Base-by-base conservation (phyloP, 2,113 vertebrate species). In the Isichthys henryi region DNA sequence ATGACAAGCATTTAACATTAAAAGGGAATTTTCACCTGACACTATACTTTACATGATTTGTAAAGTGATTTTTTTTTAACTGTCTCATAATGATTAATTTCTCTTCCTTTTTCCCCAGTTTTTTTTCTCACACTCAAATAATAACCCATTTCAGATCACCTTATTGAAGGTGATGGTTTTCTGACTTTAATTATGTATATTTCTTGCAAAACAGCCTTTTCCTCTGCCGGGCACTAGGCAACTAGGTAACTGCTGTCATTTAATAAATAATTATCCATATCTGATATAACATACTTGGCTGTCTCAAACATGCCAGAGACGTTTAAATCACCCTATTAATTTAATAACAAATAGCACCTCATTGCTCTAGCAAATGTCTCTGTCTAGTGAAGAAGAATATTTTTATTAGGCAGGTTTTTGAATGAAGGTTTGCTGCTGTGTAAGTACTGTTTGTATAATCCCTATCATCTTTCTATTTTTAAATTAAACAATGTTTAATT, bases 1-100 rank as follows among this genome's bases (percentile, higher is more conserved):
- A 46, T 82, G 70, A 52, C 88, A 80, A 80, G 70, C 45, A 88
- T 89, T 53, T 74, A 80, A 85, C 21, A 62, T 52, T 31, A 31
- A 27, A 46, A n/a, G 43, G n/a, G n/a, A 80, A 21, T 35, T 31
- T 39, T 84, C 82, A 48, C 35, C 74, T 21, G 82, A 45, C 43
- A 84, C 15, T 80, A 19, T 31, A 88, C 48, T 15, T 19, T 52
- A 48, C 88, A 85, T 83, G 39, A 39, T 43, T 43, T 56, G 53
- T 56, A 21, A 56, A 56, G 53, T 56, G 53, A 56, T 83, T 46
- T 83, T 83, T 83, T 39, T 83, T 45, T 4, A 83, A 83, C 4
- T 83, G 8, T 83, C 7, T 19, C 74, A 80, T 80, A 82, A 43
- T 19, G 23, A 84, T 48, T 80, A 5, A 35, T 17, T 80, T 43